Percentiles rank a stretch among this genome's conserved stretches.
phyloP scores from a whole-genome alignment of 2,113 vertebrate species.

The Chunga burmeisteri region DNA sequence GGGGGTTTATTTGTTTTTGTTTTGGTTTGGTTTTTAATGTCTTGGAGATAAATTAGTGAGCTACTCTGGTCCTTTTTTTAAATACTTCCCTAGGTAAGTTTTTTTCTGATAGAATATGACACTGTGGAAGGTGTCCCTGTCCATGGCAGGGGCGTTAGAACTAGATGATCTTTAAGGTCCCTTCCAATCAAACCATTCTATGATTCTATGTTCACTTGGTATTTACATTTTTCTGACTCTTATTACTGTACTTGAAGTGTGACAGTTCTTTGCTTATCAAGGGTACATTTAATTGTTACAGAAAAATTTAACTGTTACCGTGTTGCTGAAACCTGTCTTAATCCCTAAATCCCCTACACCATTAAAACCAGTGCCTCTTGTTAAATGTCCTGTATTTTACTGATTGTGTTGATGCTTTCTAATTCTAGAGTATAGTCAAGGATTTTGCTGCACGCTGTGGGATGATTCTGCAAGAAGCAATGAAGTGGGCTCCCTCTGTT shows the following conservation, averaged over 20 bases:
- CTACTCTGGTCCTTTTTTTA: background rate
- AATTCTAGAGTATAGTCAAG: conserved; percentile 91
- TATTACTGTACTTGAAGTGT: background rate
- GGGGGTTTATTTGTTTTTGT: too few relatives aligned
- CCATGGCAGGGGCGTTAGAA: too few relatives aligned
- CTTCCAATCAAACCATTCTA: too few relatives aligned
- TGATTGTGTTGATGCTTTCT: background rate
- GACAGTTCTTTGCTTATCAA: background rate
- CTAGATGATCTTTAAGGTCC: too few relatives aligned
- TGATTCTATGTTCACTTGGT: background rate
- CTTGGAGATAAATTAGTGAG: background rate
- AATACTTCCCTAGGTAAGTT: background rate
- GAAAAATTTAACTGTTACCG: background rate
- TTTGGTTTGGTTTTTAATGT: too few relatives aligned
- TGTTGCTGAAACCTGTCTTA: background rate
- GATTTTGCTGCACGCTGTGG: conserved; percentile 94
- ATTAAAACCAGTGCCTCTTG: background rate
- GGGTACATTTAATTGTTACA: background rate
- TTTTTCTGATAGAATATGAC: background rate
- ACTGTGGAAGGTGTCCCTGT: too few relatives aligned
- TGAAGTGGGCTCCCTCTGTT: conserved; percentile 97
- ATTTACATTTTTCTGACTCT: background rate
- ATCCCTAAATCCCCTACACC: background rate
- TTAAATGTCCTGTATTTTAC: background rate
- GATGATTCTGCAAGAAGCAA: conserved; percentile 95